phyloP scores from a whole-genome alignment of 2,113 vertebrate species.

The Nicator chloris region DNA sequence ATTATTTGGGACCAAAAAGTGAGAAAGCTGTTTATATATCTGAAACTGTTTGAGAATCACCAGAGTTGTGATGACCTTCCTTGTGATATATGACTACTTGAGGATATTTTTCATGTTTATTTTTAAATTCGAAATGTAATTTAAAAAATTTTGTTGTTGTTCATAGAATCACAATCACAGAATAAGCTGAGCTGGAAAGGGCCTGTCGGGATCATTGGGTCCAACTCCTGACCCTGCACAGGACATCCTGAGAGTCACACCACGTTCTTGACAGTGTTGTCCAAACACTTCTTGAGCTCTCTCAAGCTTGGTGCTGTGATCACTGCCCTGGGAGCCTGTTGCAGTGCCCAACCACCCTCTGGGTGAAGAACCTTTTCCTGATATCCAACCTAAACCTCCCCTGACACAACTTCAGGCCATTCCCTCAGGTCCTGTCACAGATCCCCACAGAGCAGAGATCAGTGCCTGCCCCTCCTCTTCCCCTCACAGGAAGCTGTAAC shows the following conservation, averaged over 20 bases:
- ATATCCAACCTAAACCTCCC: background rate
- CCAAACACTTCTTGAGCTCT: background rate
- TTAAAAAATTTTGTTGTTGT: background rate
- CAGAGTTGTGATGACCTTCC: background rate
- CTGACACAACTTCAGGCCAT: background rate
- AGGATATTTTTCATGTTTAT: background rate
- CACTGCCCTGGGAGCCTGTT: background rate
- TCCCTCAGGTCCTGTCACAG: fast-evolving
- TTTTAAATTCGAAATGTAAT: background rate
- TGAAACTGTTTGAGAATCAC: background rate
- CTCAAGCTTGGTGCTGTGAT: background rate
- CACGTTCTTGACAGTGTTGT: background rate
- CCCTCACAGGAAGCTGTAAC: fast-evolving
- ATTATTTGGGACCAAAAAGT: background rate
- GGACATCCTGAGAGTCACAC: background rate
- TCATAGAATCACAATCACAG: background rate
- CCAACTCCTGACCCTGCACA: background rate
- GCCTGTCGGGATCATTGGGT: background rate
- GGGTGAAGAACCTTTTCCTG: background rate
- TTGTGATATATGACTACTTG: background rate
- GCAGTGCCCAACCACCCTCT: background rate
- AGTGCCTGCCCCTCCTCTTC: background rate
- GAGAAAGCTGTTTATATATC: background rate
- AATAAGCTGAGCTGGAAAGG: background rate
- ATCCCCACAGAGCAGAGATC: background rate